Evolutionary conservation across 1,140 invertebrate genomes (phyloP).

Genomic region (Thaumetopoea pityocampa): DNA sequence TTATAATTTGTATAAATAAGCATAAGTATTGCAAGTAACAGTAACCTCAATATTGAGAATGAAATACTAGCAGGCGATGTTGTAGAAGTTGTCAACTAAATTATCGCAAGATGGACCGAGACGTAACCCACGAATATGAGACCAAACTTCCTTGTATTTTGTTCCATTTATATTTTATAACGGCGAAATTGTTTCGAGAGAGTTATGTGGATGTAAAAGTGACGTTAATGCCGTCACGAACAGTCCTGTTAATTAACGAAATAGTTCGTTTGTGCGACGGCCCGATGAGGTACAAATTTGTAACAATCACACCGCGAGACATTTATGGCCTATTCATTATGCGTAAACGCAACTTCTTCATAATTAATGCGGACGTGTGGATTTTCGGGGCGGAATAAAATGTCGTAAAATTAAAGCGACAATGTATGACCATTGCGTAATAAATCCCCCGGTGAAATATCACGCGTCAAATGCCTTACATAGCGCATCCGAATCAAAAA

Average conservation of each 20-base stretch:
- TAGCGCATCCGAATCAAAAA: background rate
- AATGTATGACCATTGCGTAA: background rate
- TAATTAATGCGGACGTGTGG: slow-evolving; percentile 3
- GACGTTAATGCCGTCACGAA: slow-evolving; percentile 55
- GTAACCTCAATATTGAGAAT: too few relatives aligned
- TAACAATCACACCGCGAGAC: slow-evolving; percentile 25
- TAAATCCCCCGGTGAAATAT: background rate
- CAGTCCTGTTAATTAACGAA: slow-evolving; percentile 54
- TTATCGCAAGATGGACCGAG: too few relatives aligned
- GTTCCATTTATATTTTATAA: slow-evolving; percentile 41
- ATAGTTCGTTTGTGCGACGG: slow-evolving; percentile 43
- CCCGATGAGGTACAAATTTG: slow-evolving; percentile 46
- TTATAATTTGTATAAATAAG: too few relatives aligned
- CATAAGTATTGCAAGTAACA: too few relatives aligned
- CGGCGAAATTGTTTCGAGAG: slow-evolving; percentile 40
- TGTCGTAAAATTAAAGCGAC: slow-evolving; percentile 3
- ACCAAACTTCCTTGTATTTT: slow-evolving; percentile 34
- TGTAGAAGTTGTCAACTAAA: too few relatives aligned
- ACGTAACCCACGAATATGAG: too few relatives aligned
- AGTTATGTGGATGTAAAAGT: slow-evolving; percentile 51
- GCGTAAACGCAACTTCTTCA: slow-evolving; percentile 9
- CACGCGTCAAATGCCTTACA: background rate
- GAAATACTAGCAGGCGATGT: too few relatives aligned
- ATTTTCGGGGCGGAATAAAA: slow-evolving; percentile 1
- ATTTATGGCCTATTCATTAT: slow-evolving; percentile 12